Conservation (phyloP, 2,797 vertebrate species). For the Pitangus sulphuratus region DNA sequence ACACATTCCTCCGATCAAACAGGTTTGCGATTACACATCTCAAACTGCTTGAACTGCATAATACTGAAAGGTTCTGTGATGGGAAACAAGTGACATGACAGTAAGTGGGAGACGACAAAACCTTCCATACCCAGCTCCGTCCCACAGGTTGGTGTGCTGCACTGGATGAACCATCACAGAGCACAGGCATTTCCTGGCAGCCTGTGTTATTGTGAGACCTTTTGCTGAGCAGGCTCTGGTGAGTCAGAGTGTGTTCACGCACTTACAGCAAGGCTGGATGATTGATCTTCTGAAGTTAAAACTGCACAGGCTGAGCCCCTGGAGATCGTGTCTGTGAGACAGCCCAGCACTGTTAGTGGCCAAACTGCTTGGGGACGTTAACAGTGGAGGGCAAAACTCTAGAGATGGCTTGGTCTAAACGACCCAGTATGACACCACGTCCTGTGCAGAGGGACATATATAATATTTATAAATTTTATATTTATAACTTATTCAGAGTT, state of each 20-base stretch:
- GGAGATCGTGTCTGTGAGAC: background rate
- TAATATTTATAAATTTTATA: background rate
- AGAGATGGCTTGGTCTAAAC: background rate
- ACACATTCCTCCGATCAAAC: background rate
- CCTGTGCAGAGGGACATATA: background rate
- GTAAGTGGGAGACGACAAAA: conserved; percentile 1
- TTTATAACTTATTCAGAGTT: background rate
- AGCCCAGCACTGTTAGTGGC: background rate
- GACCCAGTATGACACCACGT: background rate
- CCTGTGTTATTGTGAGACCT: background rate
- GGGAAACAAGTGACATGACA: conserved; percentile 25
- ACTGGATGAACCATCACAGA: background rate
- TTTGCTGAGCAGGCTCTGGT: background rate
- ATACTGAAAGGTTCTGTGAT: conserved; percentile 25
- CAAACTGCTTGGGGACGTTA: background rate
- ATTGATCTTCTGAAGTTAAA: background rate
- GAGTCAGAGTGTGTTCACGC: background rate
- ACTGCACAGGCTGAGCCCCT: background rate
- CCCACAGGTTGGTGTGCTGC: conserved; percentile 22
- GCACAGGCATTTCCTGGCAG: conserved; percentile 12
- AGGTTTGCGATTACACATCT: background rate
- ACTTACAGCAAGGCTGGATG: background rate
- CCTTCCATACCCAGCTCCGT: background rate
- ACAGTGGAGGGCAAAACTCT: background rate
- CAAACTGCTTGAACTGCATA: background rate